Conservation (phyloP, 2,797 vertebrate genomes). For the Tarsius wallacei region DNA sequence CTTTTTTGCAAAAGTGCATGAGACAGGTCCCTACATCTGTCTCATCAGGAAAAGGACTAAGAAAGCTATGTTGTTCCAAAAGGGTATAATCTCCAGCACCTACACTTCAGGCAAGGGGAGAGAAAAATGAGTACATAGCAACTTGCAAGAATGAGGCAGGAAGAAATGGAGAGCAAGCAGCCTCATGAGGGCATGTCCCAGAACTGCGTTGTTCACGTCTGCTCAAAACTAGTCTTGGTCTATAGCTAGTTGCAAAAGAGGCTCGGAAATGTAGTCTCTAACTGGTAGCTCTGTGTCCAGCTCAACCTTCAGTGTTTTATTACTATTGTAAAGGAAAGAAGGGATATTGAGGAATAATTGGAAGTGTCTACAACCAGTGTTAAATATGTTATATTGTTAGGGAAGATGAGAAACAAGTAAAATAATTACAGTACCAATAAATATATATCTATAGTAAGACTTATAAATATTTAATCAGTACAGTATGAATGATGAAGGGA, state of each 20-base stretch:
- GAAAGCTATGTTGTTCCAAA: neutral
- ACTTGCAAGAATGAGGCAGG: neutral
- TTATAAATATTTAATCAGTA: neutral
- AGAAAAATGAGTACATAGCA: neutral
- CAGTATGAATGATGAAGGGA: neutral
- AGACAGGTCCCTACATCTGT: neutral
- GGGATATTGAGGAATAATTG: neutral
- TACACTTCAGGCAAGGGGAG: neutral
- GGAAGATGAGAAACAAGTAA: neutral
- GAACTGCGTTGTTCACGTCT: neutral
- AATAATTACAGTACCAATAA: neutral
- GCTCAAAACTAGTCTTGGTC: neutral
- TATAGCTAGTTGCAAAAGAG: neutral
- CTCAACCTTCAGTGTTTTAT: neutral
- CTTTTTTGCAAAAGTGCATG: neutral
- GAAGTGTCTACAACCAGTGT: neutral
- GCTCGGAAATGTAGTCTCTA: neutral
- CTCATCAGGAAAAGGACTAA: neutral
- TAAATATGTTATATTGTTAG: neutral
- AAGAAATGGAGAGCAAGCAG: neutral
- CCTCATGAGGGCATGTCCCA: neutral
- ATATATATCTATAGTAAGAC: neutral
- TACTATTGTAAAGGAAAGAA: neutral
- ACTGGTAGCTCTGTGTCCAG: neutral
- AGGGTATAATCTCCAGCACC: neutral